phyloP scores from a whole-genome alignment of 2,888 invertebrate genomes.

The Chrysotoxum bicinctum region DNA sequence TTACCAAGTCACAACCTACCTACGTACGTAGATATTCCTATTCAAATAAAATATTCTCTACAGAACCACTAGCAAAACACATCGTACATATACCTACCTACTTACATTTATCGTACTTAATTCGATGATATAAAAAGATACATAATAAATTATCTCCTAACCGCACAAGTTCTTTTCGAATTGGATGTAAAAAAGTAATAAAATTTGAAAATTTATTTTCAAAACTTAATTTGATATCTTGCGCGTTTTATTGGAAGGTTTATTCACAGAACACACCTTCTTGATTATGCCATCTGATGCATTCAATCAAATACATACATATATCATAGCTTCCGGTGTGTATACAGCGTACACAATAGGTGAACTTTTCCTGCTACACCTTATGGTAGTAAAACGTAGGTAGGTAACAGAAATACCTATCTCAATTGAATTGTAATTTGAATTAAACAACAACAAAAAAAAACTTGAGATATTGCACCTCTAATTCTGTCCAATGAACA shows the following conservation, averaged over 20 bases:
- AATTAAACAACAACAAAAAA: not conserved
- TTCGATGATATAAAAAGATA: constrained; percentile 46
- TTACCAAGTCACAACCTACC: constrained; percentile 1
- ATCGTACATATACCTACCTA: not conserved
- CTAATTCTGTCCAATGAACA: constrained; percentile 31
- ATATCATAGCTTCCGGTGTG: constrained; percentile 56
- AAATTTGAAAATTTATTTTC: constrained; percentile 65
- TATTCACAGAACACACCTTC: constrained; percentile 17
- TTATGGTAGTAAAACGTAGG: not conserved
- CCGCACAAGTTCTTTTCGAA: constrained; percentile 20
- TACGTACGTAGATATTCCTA: constrained; percentile 21
- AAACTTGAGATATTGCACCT: constrained; percentile 22
- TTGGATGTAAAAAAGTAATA: constrained; percentile 42
- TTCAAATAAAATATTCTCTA: constrained; percentile 14
- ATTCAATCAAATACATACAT: constrained; percentile 27
- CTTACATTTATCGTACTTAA: too few species aligned
- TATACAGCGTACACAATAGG: not conserved
- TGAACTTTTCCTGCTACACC: constrained; percentile 33
- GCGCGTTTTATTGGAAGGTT: not conserved
- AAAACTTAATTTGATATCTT: constrained; percentile 63
- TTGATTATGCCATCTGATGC: constrained; percentile 14
- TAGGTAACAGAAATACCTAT: not conserved
- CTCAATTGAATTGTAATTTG: constrained; percentile 53
- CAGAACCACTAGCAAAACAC: not conserved
- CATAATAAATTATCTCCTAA: constrained; percentile 66